Conservation (phyloP, 2,888 invertebrate genomes). For the Pammene aurita region DNA sequence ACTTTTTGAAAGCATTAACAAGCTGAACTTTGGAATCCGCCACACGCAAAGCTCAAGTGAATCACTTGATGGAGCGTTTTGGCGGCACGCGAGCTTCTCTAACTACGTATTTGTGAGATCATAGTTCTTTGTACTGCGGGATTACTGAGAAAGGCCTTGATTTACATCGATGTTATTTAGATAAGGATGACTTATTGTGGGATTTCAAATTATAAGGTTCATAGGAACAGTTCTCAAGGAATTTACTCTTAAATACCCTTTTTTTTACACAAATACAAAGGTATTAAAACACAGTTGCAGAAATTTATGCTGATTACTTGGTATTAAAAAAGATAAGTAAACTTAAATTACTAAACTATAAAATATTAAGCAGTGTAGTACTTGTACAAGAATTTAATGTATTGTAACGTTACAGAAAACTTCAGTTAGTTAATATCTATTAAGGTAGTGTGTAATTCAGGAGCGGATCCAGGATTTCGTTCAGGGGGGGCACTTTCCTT, state of each 20-base stretch:
- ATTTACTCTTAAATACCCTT: neutral
- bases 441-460: too few species aligned
- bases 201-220: slow-evolving; percentile 1
- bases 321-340: too few species aligned
- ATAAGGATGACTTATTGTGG: slow-evolving; percentile 8
- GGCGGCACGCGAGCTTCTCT: slow-evolving; percentile 22
- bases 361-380: too few species aligned
- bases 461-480: too few species aligned
- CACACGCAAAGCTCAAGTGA: slow-evolving; percentile 32
- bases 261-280: neutral
- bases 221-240: neutral
- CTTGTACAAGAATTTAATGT: too few species aligned
- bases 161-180: slow-evolving; percentile 16
- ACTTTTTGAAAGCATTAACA: slow-evolving; percentile 13
- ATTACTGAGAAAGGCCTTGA: slow-evolving; percentile 7
- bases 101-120: slow-evolving; percentile 3
- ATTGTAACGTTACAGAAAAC: too few species aligned
- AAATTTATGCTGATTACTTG: too few species aligned
- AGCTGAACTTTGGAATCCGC: slow-evolving; percentile 4
- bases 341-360: too few species aligned
- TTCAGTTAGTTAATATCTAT: too few species aligned
- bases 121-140: slow-evolving; percentile 22
- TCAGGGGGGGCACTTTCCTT: too few species aligned
- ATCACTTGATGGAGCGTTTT: slow-evolving; percentile 22
- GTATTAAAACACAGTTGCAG: neutral